Evolutionary conservation across 2,888 invertebrate genomes (phyloP), one percentile per base, ranked within the genome.

Genomic region (Euplagia quadripunctaria): DNA sequence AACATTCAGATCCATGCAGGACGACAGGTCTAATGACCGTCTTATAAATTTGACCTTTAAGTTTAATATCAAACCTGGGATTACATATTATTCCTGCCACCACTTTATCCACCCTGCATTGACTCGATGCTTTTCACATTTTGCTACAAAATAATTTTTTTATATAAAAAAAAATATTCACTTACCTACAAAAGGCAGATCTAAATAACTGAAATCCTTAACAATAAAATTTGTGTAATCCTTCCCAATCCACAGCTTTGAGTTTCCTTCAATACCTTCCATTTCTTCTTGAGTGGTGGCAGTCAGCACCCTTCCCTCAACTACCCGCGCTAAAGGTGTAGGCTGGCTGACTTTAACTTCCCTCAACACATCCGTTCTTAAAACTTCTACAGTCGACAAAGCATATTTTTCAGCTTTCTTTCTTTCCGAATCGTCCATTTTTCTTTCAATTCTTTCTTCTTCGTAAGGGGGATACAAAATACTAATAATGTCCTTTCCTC

Each of bases 161-260:
- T 9, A 46, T 3, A 46, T 8, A 46, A 43, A 43, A 70, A n/a
- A 61, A 42, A 71, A 71, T 71, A 31, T 31, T 31, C 31, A 31
- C 94, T 93, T 70, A 96, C 96, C 96, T 72, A 96, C 94, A 96
- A 98, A 98, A 0, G 99, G 99, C 82, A 97, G 97, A 88, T 99
- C 98, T 77, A 99, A 96, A 92, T 98, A 98, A 77, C 97, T 97
- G 91, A 99, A 99, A 94, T 99, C 99, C 91, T 99, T 99, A 77
- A 98, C 98, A 79, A 99, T 99, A 90, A 99, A 99, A 94, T 99
- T 99, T 0, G 98, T 97, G 88, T 99, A 99, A 90, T 99, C 99
- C 93, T 99, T 99, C 75, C 99, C 99, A 68, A 99, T 97, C 99
- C 99, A 99, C 71, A 98, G 95, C 88, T 99, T 99, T 0, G 98